A percentile compares a stretch with the other conserved stretches of the same genome.
These are phyloP conservation scores for Argya squamiceps DNA, from an alignment of 2,797 vertebrate genomes.

Conservation along the genomic window DNA sequence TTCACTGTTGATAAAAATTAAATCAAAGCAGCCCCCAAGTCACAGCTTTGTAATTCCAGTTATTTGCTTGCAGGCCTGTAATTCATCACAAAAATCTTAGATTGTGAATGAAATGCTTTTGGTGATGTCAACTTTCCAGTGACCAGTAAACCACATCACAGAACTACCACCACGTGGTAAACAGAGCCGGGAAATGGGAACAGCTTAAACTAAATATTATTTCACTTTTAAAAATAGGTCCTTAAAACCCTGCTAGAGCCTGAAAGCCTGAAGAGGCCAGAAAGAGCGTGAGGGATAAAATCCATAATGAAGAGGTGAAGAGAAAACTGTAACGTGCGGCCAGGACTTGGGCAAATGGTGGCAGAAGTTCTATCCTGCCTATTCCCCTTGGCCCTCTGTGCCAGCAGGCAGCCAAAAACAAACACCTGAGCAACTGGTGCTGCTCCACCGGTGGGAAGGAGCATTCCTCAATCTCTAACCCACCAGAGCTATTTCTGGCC, in stretches of 20 bases:
- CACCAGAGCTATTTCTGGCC: conserved; percentile 37
- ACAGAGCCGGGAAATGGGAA: conserved; percentile 51
- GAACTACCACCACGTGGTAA: conserved; percentile 50
- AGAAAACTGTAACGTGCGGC: background rate
- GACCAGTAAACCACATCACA: conserved; percentile 72
- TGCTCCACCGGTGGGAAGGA: background rate
- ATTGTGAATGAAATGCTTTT: conserved; percentile 68
- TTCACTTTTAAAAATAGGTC: conserved; percentile 36
- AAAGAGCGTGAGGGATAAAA: background rate
- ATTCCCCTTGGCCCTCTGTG: background rate
- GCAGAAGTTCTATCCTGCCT: background rate
- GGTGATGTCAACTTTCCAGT: conserved; percentile 68
- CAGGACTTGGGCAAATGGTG: background rate
- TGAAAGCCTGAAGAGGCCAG: background rate
- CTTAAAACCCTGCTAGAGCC: background rate
- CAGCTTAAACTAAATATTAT: conserved; percentile 43
- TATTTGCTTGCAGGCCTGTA: conserved; percentile 38
- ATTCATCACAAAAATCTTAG: conserved; percentile 40
- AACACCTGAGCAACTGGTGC: background rate
- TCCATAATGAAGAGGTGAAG: background rate
- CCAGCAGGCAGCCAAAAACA: fast-evolving
- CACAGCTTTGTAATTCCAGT: background rate
- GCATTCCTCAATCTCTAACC: background rate
- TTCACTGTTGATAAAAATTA: background rate
- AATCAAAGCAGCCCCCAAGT: background rate